phyloP scores from a whole-genome alignment of 37 sponge, comb jelly and placozoan genomes.

The Trichoplax adhaerens region DNA sequence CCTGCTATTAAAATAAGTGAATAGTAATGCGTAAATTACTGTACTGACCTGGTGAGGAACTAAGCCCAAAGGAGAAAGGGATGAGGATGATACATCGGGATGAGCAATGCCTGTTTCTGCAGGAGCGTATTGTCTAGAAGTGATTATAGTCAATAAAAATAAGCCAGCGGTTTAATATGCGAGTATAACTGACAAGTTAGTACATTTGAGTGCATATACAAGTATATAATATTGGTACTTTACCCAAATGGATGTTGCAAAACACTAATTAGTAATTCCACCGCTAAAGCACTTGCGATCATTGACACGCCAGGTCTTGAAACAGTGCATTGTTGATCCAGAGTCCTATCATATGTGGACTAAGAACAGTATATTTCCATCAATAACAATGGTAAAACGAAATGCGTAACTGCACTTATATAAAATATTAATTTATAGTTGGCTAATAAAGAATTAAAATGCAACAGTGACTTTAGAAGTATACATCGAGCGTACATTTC shows the following conservation, averaged over 20 bases:
- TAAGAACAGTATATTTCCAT: conserved; percentile 1
- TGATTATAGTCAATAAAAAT: not conserved
- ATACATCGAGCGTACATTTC: conserved; percentile 41
- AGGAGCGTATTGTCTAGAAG: too few relatives aligned
- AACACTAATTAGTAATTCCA: conserved; percentile 65
- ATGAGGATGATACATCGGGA: conserved; percentile 34
- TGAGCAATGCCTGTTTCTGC: conserved; percentile 2
- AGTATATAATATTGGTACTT: not conserved
- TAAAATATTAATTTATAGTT: too few relatives aligned
- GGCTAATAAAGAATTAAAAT: too few relatives aligned
- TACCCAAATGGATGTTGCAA: conserved; percentile 67
- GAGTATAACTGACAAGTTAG: not conserved
- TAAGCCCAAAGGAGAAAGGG: conserved; percentile 36
- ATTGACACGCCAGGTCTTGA: conserved; percentile 88
- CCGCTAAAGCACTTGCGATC: conserved; percentile 74
- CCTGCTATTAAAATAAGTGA: too few relatives aligned
- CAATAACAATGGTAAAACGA: too few relatives aligned
- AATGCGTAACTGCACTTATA: too few relatives aligned
- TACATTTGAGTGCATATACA: not conserved
- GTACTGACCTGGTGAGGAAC: conserved; percentile 65
- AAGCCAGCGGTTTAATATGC: conserved; percentile 14
- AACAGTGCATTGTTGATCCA: conserved; percentile 98
- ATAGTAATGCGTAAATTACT: too few relatives aligned
- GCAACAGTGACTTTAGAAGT: too few relatives aligned
- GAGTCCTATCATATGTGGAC: conserved; percentile 87